Base-by-base conservation (phyloP, 2,797 vertebrate species). In the Lagodon rhomboides region DNA sequence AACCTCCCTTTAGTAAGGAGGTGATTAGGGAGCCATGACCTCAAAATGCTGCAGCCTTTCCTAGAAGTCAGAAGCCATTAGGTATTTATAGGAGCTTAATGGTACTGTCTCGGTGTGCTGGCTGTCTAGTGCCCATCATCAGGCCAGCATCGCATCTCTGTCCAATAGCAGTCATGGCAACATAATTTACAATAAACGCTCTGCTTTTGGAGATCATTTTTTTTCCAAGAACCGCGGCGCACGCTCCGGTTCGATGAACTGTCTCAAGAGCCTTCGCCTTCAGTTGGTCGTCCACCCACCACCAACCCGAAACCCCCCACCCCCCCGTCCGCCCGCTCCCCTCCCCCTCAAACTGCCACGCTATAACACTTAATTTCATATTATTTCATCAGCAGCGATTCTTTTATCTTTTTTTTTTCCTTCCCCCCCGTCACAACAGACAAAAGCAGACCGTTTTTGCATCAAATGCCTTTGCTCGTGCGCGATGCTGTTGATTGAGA, bases 11-110 rank as follows among this genome's bases (percentile, higher is more conserved):
- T 75, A 75, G 61, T 87, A 76, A 85, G 71, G 82, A 86, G 79
- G 84, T 83, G 88, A 92, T 93, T 90, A 91, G 73, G 73, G 80
- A 86, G 80, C 71, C 59, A 55, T 87, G 85, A 85, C 87, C 91
- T 90, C 68, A 85, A 80, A 85, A 85, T 67, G 62, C 76, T 63
- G 84, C 82, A 72, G 87, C 80, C 82, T 95, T 95, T 95, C 94
- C 91, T 87, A 93, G 93, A 94, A 94, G 84, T 89, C 88, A 87
- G 80, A 75, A 91, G 84, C 89, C 89, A 89, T 89, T 87, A 85
- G 86, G 87, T 93, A 95, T 95, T 94, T 94, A 93, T 93, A 94
- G 92, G 79, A 73, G 63, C 83, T 90, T 90, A 91, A 89, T 89
- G 84, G 80, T 34, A 78, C 83, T 68, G 83, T 91, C 86, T 90